These are phyloP conservation scores for Cataglyphis livida DNA, from an alignment of 2,888 invertebrate species.

Conservation along the genomic window DNA sequence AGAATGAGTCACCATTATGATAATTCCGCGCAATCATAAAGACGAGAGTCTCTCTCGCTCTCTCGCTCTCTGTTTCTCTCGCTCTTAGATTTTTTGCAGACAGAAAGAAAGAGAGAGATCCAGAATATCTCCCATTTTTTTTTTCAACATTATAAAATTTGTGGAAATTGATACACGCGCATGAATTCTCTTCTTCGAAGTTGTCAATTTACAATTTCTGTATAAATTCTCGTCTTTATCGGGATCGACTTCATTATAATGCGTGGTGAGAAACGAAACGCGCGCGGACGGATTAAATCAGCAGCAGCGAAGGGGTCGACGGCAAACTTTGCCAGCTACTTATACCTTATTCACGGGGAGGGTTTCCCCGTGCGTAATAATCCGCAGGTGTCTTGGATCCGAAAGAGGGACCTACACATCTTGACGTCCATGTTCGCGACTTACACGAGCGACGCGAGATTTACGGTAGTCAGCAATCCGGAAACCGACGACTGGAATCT, in stretches of 20 bases:
- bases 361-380: conserved; percentile 20
- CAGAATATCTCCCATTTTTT: not conserved
- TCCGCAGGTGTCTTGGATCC: conserved; percentile 89
- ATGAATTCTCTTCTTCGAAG: not conserved
- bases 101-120: not conserved
- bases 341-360: conserved; percentile 14
- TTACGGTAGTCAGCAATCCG: conserved; percentile 88
- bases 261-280: conserved; percentile 20
- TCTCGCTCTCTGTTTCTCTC: not conserved
- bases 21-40: conserved; percentile 2
- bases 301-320: conserved; percentile 39
- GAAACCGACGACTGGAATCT: conserved; percentile 89
- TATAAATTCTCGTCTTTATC: conserved; percentile 30
- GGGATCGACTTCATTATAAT: conserved; percentile 47
- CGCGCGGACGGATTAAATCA: conserved; percentile 7
- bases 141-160: not conserved
- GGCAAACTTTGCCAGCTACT: conserved; percentile 36
- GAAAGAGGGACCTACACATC: conserved; percentile 87
- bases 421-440: conserved; percentile 89
- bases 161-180: not conserved
- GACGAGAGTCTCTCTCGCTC: too few relatives aligned
- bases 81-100: not conserved
- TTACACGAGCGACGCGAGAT: conserved; percentile 90
- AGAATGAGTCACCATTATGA: conserved; percentile 26
- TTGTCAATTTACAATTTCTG: not conserved